phyloP scores from a whole-genome alignment of 2,888 invertebrate species.

The Xestia ashworthii region DNA sequence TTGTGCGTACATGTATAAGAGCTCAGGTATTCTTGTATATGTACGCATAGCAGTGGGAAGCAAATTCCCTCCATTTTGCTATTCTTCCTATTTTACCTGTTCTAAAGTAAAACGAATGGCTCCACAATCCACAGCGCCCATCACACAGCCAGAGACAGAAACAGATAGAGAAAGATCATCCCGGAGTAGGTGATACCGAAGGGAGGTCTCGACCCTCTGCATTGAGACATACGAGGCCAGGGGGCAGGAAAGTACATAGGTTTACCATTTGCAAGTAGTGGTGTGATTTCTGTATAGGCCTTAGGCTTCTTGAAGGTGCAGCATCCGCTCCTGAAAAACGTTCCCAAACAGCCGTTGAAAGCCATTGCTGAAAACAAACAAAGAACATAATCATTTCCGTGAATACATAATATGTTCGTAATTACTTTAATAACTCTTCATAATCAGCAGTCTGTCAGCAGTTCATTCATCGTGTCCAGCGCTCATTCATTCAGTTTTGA shows the following conservation, averaged over 20 bases:
- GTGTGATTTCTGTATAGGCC: conserved; percentile 90
- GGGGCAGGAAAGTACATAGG: too few species aligned
- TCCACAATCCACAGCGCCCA: too few species aligned
- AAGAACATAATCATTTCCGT: not conserved
- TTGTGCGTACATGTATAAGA: not conserved
- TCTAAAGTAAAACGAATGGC: not conserved
- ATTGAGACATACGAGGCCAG: too few species aligned
- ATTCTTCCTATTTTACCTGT: not conserved
- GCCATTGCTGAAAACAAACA: conserved; percentile 91
- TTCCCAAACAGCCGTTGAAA: conserved; percentile 91
- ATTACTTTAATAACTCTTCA: not conserved
- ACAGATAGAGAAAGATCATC: too few species aligned
- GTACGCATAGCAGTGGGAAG: too few species aligned
- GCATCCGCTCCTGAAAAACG: conserved; percentile 87
- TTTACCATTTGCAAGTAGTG: conserved; percentile 81
- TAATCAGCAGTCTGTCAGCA: not conserved
- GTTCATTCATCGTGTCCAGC: not conserved
- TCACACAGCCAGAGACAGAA: too few species aligned
- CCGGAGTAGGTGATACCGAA: too few species aligned
- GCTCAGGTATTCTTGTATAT: too few species aligned
- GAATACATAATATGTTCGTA: not conserved
- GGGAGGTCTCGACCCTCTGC: too few species aligned
- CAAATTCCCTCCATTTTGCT: not conserved
- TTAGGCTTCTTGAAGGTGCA: conserved; percentile 86
- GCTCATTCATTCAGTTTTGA: not conserved